These are phyloP conservation scores for Halichoerus grypus DNA, from an alignment of 2,113 vertebrate species.

Conservation along the genomic window DNA sequence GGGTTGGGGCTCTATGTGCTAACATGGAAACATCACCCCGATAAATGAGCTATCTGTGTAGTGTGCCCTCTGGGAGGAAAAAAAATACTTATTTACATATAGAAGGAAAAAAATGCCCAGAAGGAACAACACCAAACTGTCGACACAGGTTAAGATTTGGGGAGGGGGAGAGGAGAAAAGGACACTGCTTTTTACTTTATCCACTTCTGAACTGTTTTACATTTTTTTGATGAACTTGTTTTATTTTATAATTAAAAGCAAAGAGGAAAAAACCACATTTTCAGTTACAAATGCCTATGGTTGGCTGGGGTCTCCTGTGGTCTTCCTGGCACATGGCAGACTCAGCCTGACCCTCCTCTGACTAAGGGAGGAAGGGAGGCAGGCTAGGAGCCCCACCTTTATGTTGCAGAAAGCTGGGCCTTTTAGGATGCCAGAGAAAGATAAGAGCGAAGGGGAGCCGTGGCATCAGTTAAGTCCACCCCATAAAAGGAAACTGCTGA, in stretches of 20 bases:
- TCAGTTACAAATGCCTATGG: not conserved
- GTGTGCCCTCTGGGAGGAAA: not conserved
- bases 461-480: not conserved
- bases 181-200: not conserved
- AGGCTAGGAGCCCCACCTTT: not conserved
- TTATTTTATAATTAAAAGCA: not conserved
- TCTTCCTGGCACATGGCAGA: accelerated
- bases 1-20: not conserved
- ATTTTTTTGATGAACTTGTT: not conserved
- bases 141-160: not conserved
- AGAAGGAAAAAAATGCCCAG: not conserved
- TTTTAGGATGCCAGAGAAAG: not conserved
- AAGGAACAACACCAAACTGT: not conserved
- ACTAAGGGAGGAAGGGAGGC: not conserved
- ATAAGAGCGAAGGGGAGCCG: too few relatives aligned
- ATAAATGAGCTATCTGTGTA: too few relatives aligned
- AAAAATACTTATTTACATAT: too few relatives aligned
- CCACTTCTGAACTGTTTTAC: not conserved
- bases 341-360: not conserved
- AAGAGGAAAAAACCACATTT: not conserved
- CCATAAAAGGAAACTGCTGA: accelerated
- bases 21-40: not conserved
- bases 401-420: not conserved
- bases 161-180: not conserved
- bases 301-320: not conserved